phyloP scores from a whole-genome alignment of 2,113 vertebrate species.

The Scartelaos histophorus region DNA sequence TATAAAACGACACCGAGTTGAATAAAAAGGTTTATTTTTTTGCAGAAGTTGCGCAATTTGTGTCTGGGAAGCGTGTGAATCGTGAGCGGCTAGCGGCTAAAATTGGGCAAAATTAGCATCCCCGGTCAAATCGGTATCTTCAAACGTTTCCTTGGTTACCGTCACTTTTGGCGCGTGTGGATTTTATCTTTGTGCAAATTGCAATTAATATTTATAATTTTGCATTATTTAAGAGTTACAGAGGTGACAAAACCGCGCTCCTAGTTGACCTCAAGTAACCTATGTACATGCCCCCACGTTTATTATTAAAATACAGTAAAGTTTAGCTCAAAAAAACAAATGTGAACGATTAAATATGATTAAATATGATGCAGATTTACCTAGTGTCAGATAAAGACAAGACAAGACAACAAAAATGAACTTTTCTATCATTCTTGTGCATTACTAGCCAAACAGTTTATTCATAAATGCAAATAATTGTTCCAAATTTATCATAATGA shows the following conservation, averaged over 20 bases:
- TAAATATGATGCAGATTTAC: too few species aligned
- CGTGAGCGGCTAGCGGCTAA: neutral
- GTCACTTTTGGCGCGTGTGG: neutral
- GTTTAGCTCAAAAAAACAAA: too few species aligned
- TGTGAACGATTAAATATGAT: too few species aligned
- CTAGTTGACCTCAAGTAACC: constrained; percentile 49
- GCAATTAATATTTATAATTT: constrained; percentile 6
- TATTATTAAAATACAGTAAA: neutral
- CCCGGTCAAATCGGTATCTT: neutral
- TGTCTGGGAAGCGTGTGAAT: neutral
- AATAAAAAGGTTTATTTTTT: neutral
- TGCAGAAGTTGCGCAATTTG: neutral
- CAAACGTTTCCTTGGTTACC: neutral
- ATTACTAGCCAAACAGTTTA: too few species aligned
- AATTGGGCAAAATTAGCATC: neutral
- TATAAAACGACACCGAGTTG: neutral
- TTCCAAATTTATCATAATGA: too few species aligned
- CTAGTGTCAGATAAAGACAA: too few species aligned
- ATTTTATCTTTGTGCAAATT: neutral
- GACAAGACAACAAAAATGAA: too few species aligned
- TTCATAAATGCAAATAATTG: too few species aligned
- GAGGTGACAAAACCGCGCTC: neutral
- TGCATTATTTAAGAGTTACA: neutral
- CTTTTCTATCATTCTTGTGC: too few species aligned
- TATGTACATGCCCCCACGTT: neutral